These are phyloP conservation scores for Meandrina meandrites DNA, from an alignment of 92 coral and sea anemone genomes.

Conservation along the genomic window DNA sequence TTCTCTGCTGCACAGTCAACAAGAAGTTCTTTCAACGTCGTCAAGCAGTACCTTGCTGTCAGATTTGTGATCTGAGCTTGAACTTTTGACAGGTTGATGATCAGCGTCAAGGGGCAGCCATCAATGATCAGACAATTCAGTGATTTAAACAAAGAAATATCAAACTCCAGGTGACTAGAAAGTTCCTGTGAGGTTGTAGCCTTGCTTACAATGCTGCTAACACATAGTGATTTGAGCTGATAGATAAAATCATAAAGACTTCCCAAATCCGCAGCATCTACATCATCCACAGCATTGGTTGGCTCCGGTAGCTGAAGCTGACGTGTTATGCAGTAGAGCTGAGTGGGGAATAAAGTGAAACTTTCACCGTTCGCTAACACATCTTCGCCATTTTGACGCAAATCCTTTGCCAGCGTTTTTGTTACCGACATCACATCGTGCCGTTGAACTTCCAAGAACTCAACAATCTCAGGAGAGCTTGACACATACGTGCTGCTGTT, in stretches of 20 bases:
- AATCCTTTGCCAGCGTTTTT: conserved; percentile 77
- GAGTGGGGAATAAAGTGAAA: conserved; percentile 86
- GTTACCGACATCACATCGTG: conserved; percentile 96
- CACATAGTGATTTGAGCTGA: conserved; percentile 73
- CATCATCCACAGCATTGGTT: conserved; percentile 58
- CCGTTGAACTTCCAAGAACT: conserved; percentile 83
- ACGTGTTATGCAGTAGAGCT: conserved; percentile 87
- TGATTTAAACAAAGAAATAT: conserved; percentile 88
- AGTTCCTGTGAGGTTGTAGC: conserved; percentile 72
- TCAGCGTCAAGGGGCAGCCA: conserved; percentile 78
- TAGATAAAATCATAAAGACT: conserved; percentile 87
- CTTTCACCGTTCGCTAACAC: conserved; percentile 65
- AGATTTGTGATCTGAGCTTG: conserved; percentile 82
- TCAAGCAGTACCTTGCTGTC: conserved; percentile 69
- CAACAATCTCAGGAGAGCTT: conserved; percentile 84
- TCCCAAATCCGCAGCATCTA: conserved; percentile 72
- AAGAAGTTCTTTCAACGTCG: conserved; percentile 87
- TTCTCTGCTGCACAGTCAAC: conserved; percentile 78
- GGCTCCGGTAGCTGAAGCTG: conserved; percentile 94
- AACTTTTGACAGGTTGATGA: conserved; percentile 70
- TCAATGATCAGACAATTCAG: conserved; percentile 72
- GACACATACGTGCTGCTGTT: conserved; percentile 93
- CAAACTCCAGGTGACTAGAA: conserved; percentile 89
- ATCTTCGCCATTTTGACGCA: conserved; percentile 65
- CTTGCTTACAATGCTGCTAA: conserved; percentile 49